Conservation (phyloP, 2,888 invertebrate species). For the Prosopocoilus inquinatus region DNA sequence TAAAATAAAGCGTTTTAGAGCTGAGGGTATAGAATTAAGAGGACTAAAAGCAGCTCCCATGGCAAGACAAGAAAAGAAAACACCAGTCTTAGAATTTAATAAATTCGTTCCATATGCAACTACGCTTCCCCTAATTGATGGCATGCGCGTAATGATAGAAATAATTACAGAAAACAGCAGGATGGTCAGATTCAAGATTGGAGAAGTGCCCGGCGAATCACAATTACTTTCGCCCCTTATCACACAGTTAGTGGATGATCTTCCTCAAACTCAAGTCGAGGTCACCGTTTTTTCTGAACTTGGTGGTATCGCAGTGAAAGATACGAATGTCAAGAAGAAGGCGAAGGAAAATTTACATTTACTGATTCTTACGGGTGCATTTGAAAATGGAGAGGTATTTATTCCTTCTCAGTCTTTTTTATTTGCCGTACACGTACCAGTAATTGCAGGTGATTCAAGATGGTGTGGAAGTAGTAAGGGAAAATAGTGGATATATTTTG, state of each 20-base stretch:
- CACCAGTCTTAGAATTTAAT: constrained; percentile 75
- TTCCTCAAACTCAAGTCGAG: constrained; percentile 69
- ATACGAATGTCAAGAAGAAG: constrained; percentile 60
- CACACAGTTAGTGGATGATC: constrained; percentile 60
- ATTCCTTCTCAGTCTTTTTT: constrained; percentile 12
- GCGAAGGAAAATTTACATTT: constrained; percentile 35
- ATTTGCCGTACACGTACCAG: too few relatives aligned
- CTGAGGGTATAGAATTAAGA: constrained; percentile 75
- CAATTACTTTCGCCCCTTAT: constrained; percentile 55
- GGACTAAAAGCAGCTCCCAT: constrained; percentile 81
- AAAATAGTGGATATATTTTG: neutral
- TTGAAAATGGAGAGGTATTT: constrained; percentile 26
- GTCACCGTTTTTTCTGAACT: constrained; percentile 58
- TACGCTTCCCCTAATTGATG: constrained; percentile 34
- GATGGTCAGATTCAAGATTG: constrained; percentile 59
- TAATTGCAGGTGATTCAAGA: neutral
- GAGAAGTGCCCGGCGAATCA: constrained; percentile 45
- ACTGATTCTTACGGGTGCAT: constrained; percentile 13
- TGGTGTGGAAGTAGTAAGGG: neutral
- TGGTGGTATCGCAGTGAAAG: constrained; percentile 59
- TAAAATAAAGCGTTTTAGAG: constrained; percentile 43
- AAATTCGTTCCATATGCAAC: constrained; percentile 64
- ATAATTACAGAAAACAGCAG: constrained; percentile 70
- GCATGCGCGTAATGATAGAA: constrained; percentile 64
- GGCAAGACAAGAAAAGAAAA: constrained; percentile 63